Conservation (phyloP, 2,888 invertebrate species). For the Epiblema foenella region DNA sequence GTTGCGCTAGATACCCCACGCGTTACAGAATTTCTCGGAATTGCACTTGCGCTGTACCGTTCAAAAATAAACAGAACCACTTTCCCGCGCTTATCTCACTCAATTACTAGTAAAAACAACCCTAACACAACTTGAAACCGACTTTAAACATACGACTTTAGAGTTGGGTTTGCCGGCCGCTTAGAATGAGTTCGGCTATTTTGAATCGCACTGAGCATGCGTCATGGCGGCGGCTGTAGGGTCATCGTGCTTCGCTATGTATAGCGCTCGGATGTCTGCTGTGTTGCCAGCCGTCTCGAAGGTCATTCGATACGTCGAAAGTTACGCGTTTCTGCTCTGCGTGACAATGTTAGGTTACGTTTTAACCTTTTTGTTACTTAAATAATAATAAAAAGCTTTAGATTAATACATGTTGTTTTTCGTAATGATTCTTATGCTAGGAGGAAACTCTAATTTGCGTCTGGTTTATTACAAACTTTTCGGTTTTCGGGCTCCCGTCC, state of each 20-base stretch:
- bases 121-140: neutral
- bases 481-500: too few relatives aligned
- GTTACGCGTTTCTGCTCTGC: constrained; percentile 37
- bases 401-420: too few relatives aligned
- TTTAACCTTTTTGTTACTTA: neutral
- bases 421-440: neutral
- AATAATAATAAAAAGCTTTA: too few relatives aligned
- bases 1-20: constrained; percentile 42
- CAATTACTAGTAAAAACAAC: constrained; percentile 26
- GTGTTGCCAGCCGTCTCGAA: constrained; percentile 46
- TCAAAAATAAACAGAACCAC: constrained; percentile 47
- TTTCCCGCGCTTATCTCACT: constrained; percentile 39
- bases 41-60: constrained; percentile 45
- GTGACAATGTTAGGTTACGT: constrained; percentile 11
- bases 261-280: constrained; percentile 36
- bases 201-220: constrained; percentile 28
- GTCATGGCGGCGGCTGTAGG: constrained; percentile 41
- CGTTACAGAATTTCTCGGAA: constrained; percentile 44
- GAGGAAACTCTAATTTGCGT: neutral
- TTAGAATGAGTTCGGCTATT: constrained; percentile 11
- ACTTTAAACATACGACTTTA: neutral
- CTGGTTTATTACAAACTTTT: too few relatives aligned
- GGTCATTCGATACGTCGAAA: constrained; percentile 43
- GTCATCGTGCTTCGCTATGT: constrained; percentile 43
- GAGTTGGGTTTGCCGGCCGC: neutral